phyloP scores from a whole-genome alignment of 2,797 vertebrate genomes.

The Dallia pectoralis region DNA sequence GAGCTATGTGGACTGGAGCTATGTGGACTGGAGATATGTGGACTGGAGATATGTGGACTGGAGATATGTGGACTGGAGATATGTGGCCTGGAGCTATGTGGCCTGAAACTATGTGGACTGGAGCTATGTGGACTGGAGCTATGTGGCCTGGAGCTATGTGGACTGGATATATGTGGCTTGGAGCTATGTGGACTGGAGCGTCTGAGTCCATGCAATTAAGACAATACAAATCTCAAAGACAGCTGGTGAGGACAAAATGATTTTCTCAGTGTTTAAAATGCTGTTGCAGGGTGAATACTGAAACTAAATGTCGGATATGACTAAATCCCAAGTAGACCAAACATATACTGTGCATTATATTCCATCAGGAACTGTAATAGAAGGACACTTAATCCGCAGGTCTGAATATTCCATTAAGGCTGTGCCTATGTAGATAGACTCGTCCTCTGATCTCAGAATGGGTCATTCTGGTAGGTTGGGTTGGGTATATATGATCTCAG shows the following conservation, averaged over 20 bases:
- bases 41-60: too few relatives aligned
- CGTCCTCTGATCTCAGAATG: not conserved
- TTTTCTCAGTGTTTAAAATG: constrained; percentile 43
- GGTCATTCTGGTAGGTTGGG: too few relatives aligned
- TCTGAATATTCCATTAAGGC: not conserved
- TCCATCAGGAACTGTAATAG: not conserved
- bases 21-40: too few relatives aligned
- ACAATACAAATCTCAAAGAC: not conserved
- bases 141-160: too few relatives aligned
- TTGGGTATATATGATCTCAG: not conserved
- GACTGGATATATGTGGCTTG: too few relatives aligned
- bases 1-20: too few relatives aligned
- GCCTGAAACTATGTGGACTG: too few relatives aligned
- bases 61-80: too few relatives aligned
- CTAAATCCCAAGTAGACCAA: not conserved
- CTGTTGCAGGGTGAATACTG: constrained; percentile 46
- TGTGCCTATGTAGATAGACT: not conserved
- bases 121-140: too few relatives aligned
- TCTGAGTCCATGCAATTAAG: constrained; percentile 1
- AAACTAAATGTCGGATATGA: not conserved
- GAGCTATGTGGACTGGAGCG: not conserved
- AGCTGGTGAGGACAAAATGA: constrained; percentile 30
- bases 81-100: too few relatives aligned
- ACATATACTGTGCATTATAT: not conserved
- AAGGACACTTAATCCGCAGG: not conserved